Evolutionary conservation across 2,797 vertebrate species (phyloP).

Genomic region (Poecilia picta): DNA sequence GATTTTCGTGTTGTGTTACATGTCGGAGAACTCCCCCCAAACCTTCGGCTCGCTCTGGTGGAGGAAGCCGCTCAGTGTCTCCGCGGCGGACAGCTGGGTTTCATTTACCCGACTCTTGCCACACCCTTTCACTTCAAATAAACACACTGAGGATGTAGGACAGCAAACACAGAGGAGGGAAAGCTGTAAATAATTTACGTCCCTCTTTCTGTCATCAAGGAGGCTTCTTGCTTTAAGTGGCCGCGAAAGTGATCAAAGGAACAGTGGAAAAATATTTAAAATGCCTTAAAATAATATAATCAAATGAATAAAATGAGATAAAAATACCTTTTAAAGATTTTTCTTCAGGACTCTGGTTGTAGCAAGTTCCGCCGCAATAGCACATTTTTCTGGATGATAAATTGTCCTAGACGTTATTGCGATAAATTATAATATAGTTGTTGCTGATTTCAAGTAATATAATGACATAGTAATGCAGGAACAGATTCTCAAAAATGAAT

Average conservation of each 20-base stretch:
- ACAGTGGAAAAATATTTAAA: neutral
- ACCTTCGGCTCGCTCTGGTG: conserved; percentile 4
- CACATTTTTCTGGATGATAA: neutral
- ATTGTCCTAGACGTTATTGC: too few relatives aligned
- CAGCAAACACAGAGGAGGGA: conserved; percentile 40
- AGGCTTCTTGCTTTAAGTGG: conserved; percentile 1
- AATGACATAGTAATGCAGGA: too few relatives aligned
- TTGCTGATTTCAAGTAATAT: too few relatives aligned
- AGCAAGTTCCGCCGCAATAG: neutral
- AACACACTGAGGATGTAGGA: conserved; percentile 56
- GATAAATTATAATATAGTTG: too few relatives aligned
- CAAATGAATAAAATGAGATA: neutral
- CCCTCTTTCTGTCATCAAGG: conserved; percentile 35
- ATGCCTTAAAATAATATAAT: neutral
- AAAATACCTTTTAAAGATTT: neutral
- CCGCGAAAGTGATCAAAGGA: neutral
- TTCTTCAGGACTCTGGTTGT: neutral
- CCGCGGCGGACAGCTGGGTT: conserved; percentile 63
- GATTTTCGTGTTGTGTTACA: conserved; percentile 73
- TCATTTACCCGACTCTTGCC: conserved; percentile 63
- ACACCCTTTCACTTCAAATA: conserved; percentile 73
- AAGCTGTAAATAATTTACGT: conserved; percentile 54
- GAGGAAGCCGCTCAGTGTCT: conserved; percentile 58
- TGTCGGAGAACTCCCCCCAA: conserved; percentile 9
- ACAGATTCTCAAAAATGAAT: too few relatives aligned